Evolutionary conservation across 2,888 invertebrate genomes (phyloP).

Genomic region (Megalurothrips usitatus): DNA sequence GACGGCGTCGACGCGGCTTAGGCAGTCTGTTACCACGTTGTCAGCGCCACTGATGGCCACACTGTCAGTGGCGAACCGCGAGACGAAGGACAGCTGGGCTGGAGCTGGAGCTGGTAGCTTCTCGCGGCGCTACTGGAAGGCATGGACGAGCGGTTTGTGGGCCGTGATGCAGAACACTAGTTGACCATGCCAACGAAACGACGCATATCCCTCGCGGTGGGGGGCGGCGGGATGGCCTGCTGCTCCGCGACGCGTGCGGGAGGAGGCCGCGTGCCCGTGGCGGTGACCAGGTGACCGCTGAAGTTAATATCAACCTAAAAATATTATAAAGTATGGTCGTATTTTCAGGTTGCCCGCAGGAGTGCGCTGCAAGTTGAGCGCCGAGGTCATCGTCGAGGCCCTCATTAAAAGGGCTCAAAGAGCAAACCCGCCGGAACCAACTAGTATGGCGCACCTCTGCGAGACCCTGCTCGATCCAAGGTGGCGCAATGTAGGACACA

Average conservation of each 20-base stretch:
- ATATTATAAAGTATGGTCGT: no score
- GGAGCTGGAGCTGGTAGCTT: background rate
- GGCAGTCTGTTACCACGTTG: conserved; percentile 43
- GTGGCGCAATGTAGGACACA: no score
- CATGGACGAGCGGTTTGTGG: conserved; percentile 33
- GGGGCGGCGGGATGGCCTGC: background rate
- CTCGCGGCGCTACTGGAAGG: conserved; percentile 29
- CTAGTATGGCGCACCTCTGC: no score
- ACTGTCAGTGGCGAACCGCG: conserved; percentile 44
- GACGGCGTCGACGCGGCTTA: conserved; percentile 38
- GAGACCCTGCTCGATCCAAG: no score
- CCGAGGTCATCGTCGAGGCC: no score
- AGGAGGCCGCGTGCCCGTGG: conserved; percentile 33
- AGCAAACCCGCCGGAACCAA: no score
- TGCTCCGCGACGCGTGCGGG: conserved; percentile 33
- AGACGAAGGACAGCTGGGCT: conserved; percentile 40
- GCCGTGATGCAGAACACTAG: no score
- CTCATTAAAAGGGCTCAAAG: no score
- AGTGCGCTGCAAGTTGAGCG: no score
- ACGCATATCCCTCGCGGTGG: conserved; percentile 9
- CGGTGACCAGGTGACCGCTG: conserved; percentile 34
- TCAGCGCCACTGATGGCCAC: conserved; percentile 41
- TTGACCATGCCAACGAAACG: conserved; percentile 32
- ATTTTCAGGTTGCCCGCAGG: no score
- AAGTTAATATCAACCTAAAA: no score